A percentile compares a stretch with the other conserved stretches of the same genome.
phyloP scores from a whole-genome alignment of 1,140 invertebrate genomes.

The Macrosteles quadrilineatus region DNA sequence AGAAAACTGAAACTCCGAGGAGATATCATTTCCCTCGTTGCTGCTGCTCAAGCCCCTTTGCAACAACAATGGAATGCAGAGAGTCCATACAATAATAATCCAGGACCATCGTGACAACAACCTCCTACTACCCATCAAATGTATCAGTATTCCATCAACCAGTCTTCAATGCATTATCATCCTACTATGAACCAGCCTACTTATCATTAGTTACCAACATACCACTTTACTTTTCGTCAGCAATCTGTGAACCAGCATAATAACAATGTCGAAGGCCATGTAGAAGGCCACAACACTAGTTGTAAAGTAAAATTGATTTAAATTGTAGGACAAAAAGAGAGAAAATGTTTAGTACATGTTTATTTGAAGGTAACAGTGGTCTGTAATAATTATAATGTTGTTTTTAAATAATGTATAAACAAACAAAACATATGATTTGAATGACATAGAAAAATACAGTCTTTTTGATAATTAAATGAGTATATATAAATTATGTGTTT shows the following conservation, averaged over 20 bases:
- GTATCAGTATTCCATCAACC: conserved; percentile 23
- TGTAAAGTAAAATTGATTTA: too few species aligned
- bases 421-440: too few species aligned
- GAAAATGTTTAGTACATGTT: too few species aligned
- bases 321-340: too few species aligned
- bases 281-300: conserved; percentile 13
- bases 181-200: conserved; percentile 20
- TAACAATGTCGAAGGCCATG: conserved; percentile 8
- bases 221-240: conserved; percentile 14
- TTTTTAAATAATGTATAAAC: too few species aligned
- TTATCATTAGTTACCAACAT: conserved; percentile 11
- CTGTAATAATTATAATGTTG: too few species aligned
- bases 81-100: conserved; percentile 17
- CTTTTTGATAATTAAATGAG: too few species aligned
- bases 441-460: too few species aligned
- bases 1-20: conserved; percentile 25
- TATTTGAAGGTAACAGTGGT: too few species aligned
- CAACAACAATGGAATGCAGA: conserved; percentile 15
- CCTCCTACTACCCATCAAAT: background rate
- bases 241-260: conserved; percentile 14
- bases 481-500: too few species aligned
- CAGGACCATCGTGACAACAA: conserved; percentile 23
- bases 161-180: conserved; percentile 15
- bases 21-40: conserved; percentile 22
- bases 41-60: conserved; percentile 22